Evolutionary conservation across 2,113 vertebrate species (phyloP).

Genomic region (Condylura cristata): DNA sequence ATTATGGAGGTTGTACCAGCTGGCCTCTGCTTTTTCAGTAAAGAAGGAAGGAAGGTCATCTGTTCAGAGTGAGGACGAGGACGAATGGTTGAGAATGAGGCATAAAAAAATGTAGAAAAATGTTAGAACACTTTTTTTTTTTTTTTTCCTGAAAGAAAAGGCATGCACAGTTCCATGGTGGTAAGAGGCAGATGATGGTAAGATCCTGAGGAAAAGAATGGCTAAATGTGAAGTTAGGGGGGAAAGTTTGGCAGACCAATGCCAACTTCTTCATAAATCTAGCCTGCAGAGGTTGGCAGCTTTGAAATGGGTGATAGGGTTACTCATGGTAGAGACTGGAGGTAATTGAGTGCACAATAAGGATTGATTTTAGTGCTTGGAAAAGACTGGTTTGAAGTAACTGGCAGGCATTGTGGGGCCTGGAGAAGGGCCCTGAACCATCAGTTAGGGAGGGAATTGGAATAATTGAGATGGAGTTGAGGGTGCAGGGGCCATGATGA

Average conservation of each 20-base stretch:
- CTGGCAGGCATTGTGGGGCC: background rate
- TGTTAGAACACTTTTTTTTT: slow-evolving; percentile 27
- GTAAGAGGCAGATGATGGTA: background rate
- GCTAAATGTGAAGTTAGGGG: background rate
- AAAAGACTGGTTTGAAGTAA: background rate
- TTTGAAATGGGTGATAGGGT: background rate
- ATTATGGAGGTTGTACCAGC: slow-evolving; percentile 69
- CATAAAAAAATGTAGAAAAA: slow-evolving; percentile 50
- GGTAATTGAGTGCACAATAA: background rate
- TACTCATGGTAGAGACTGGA: background rate
- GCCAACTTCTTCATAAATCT: background rate
- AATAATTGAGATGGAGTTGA: background rate
- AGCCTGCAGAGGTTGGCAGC: background rate
- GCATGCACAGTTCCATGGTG: background rate
- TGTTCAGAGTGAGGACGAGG: slow-evolving; percentile 62
- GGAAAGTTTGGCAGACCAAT: background rate
- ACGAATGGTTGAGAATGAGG: slow-evolving; percentile 40
- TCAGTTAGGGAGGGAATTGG: background rate
- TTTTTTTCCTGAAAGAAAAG: slow-evolving; percentile 14
- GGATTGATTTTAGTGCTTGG: background rate
- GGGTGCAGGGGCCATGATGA: background rate
- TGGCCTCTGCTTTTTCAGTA: slow-evolving; percentile 71
- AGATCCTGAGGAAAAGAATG: background rate
- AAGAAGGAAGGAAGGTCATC: slow-evolving; percentile 75
- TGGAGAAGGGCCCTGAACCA: background rate